A percentile compares a stretch with the other conserved stretches of the same genome.
These are phyloP conservation scores for Prionailurus bengalensis DNA, from an alignment of 2,113 vertebrate species.

Conservation along the genomic window DNA sequence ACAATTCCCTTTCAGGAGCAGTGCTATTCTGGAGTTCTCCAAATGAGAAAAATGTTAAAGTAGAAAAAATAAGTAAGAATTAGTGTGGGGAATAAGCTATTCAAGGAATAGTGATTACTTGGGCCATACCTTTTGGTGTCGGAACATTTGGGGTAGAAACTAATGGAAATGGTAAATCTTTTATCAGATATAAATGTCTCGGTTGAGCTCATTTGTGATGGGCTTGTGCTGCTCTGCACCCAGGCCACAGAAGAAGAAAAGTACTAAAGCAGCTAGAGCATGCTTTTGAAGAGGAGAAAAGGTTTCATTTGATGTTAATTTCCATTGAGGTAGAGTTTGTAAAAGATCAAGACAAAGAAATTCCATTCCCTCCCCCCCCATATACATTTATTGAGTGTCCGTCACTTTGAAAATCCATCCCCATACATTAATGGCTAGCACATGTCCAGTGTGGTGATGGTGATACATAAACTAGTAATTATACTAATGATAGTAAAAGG, in stretches of 20 bases:
- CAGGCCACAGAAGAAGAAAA: not conserved
- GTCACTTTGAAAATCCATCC: not conserved
- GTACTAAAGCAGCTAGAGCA: not conserved
- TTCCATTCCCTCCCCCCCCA: not conserved
- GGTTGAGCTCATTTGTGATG: not conserved
- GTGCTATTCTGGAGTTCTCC: not conserved
- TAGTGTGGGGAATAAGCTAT: too few species aligned
- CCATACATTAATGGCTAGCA: not conserved
- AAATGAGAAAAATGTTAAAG: slow-evolving; percentile 25
- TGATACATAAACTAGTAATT: not conserved
- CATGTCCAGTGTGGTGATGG: not conserved
- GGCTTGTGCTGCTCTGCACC: not conserved
- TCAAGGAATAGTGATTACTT: not conserved
- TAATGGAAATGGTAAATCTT: not conserved
- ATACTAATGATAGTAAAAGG: not conserved
- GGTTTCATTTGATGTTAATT: not conserved
- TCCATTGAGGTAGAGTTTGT: not conserved
- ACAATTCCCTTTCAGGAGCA: not conserved
- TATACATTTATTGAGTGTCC: not conserved
- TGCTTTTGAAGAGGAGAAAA: not conserved
- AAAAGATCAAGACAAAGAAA: not conserved
- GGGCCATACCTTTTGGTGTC: not conserved
- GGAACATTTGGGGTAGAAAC: not conserved
- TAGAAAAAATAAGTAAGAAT: not conserved
- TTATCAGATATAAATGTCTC: not conserved